These are phyloP conservation scores for Exocentrus adspersus DNA, from an alignment of 2,888 invertebrate species.

Conservation along the genomic window DNA sequence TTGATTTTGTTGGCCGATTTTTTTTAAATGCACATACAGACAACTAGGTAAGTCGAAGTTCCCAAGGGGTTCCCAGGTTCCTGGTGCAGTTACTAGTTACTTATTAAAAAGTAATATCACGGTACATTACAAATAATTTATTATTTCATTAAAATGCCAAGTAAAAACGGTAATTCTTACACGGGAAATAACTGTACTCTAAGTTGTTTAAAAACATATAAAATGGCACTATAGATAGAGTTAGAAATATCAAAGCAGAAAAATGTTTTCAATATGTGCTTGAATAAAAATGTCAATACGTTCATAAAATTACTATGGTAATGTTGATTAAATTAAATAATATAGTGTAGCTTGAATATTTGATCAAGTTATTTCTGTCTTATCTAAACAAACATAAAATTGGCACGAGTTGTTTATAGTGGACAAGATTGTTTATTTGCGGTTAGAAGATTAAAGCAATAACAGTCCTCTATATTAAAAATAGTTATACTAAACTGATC, in stretches of 20 bases:
- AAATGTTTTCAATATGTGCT: neutral
- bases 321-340: neutral
- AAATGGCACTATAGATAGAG: no score
- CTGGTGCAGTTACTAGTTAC: no score
- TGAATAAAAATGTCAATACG: neutral
- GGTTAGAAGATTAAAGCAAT: neutral
- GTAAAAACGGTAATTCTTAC: neutral
- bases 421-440: slow-evolving; percentile 10
- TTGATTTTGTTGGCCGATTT: no score
- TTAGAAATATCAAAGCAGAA: neutral
- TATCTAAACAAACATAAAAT: slow-evolving; percentile 19
- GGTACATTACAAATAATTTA: neutral
- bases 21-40: no score
- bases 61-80: no score
- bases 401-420: slow-evolving; percentile 16
- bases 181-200: no score
- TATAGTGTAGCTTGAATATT: neutral
- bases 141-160: no score
- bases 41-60: no score
- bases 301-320: no score
- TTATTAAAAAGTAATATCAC: no score
- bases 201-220: no score
- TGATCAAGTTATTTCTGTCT: neutral
- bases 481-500: neutral
- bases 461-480: neutral